Base-by-base conservation (phyloP, 2,797 vertebrate species). In the Tangara arthus region DNA sequence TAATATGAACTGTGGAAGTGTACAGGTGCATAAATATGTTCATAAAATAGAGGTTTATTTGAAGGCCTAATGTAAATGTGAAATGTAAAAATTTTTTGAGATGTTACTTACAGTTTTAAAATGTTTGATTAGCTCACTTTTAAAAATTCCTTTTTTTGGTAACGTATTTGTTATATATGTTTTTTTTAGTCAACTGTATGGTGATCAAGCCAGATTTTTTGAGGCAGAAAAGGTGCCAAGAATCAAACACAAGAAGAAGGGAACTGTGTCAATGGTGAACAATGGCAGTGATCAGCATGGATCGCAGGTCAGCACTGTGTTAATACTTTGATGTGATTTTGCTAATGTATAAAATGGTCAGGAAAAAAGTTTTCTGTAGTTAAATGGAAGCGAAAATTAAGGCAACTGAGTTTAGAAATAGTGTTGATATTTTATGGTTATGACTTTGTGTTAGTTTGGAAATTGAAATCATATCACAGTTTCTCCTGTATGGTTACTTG, bases 191-290 rank as follows among this genome's bases (percentile, higher is more conserved):
- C 99, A 99, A 56, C 97, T 99, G 11, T 99, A 99, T 27, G 99
- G 99, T 42, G 99, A 99, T 96, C 99, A 99, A 96, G 99, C 99
- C 37, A 97, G 98, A 83, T 99, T 98, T 97, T 99, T 99, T 83
- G 99, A 99, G 39, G 93, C 97, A 15, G 99, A 99, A 96, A 99
- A 99, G 92, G 96, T 97, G 1, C 99, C 99, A 0, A 98, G 99
- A 93, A 99, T 99, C 97, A 99, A 99, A 94, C 99, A 99, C 96
- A 99, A 98, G 97, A 99, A 99, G 96, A 99, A 98, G 79, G 99
- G 99, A 69, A 99, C 98, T 0, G 99, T 99, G 37, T 99, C 99
- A 27, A 99, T 99, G 99, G 99, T 99, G 96, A 99, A 99, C 97
- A 99, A 99, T 64, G 99, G 99, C 92, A 99, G 72, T 23, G 98